Conservation (phyloP, 2,113 vertebrate species). For the Arizona elegans region DNA sequence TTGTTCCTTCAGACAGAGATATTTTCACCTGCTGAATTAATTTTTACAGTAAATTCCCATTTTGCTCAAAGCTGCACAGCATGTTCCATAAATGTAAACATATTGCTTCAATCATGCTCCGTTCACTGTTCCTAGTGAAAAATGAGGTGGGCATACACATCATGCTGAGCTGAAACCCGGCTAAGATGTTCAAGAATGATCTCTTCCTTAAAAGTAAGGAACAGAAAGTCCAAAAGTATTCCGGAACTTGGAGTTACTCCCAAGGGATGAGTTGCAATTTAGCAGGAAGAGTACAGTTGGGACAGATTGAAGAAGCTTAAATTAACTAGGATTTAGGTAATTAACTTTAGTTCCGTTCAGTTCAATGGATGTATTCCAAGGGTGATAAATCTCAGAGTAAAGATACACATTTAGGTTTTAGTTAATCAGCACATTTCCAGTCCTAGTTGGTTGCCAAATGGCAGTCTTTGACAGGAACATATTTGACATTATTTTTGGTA, state of each 20-base stretch:
- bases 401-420: background rate
- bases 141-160: background rate
- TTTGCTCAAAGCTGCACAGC: slow-evolving; percentile 51
- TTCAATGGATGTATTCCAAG: background rate
- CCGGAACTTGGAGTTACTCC: background rate
- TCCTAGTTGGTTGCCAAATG: background rate
- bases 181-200: background rate
- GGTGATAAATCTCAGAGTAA: background rate
- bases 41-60: slow-evolving; percentile 57
- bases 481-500: background rate
- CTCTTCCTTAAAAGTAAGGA: background rate
- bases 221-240: background rate
- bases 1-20: slow-evolving; percentile 62
- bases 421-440: background rate
- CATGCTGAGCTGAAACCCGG: background rate
- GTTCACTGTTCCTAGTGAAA: background rate
- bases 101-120: slow-evolving; percentile 48
- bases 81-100: slow-evolving; percentile 53
- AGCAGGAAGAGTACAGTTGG: background rate
- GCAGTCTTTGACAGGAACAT: background rate
- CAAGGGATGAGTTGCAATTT: background rate
- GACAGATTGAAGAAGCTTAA: background rate
- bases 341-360: background rate
- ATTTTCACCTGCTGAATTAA: slow-evolving; percentile 57
- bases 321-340: background rate